Percentiles rank a stretch among this genome's conserved stretches.
phyloP scores from a whole-genome alignment of 2,797 vertebrate genomes.

The Protonibea diacanthus region DNA sequence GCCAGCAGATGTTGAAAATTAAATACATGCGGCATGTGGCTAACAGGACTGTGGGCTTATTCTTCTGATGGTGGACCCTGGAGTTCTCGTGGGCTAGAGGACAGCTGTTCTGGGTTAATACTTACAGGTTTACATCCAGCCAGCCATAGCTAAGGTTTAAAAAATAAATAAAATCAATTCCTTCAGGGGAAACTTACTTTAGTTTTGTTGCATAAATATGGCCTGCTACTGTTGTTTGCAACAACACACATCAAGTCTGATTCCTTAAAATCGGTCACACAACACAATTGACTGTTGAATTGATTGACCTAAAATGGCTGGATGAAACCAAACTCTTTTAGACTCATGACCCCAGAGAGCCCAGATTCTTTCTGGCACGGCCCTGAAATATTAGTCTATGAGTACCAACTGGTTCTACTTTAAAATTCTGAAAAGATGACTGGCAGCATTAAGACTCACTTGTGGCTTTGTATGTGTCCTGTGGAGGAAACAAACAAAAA shows the following conservation, averaged over 20 bases:
- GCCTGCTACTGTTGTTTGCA: slow-evolving; percentile 60
- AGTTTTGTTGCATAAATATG: slow-evolving; percentile 51
- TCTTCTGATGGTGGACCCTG: slow-evolving; percentile 80
- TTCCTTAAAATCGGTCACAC: slow-evolving; percentile 48
- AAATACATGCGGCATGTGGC: slow-evolving; percentile 88
- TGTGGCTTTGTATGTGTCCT: slow-evolving; percentile 38
- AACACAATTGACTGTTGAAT: slow-evolving; percentile 53
- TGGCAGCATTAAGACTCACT: slow-evolving; percentile 56
- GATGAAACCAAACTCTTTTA: slow-evolving; percentile 61
- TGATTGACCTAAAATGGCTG: slow-evolving; percentile 62
- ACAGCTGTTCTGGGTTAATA: slow-evolving; percentile 84
- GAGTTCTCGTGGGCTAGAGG: slow-evolving; percentile 69
- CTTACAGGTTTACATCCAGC: slow-evolving; percentile 78
- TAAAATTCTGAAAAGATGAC: slow-evolving; percentile 64
- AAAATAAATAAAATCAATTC: slow-evolving; percentile 46
- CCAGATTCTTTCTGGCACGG: slow-evolving; percentile 40
- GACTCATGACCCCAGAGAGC: slow-evolving; percentile 49
- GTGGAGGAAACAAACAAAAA: slow-evolving; percentile 32
- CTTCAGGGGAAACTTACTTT: slow-evolving; percentile 59
- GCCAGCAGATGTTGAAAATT: slow-evolving; percentile 94
- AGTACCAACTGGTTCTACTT: slow-evolving; percentile 61
- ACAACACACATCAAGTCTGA: slow-evolving; percentile 34
- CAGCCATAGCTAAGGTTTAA: slow-evolving; percentile 60
- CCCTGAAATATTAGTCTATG: slow-evolving; percentile 42
- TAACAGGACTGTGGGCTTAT: slow-evolving; percentile 81